Conservation (phyloP, 1,140 invertebrate genomes). For the Hycleus phaleratus region DNA sequence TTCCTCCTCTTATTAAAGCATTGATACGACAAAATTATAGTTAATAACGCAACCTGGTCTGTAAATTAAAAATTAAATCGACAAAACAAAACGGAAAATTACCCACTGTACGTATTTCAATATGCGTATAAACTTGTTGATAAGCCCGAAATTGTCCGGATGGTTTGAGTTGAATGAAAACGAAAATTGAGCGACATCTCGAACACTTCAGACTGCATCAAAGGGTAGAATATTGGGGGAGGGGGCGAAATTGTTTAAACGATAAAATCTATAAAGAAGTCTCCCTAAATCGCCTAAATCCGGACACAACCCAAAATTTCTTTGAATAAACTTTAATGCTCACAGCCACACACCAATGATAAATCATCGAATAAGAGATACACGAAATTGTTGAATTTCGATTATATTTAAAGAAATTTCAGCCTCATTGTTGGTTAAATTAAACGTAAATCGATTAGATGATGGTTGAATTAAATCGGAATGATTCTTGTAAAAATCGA, state of each 20-base stretch:
- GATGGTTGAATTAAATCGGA: neutral
- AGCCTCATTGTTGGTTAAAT: slow-evolving; percentile 28
- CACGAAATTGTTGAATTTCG: slow-evolving; percentile 10
- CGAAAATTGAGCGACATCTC: slow-evolving; percentile 10
- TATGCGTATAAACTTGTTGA: slow-evolving; percentile 5
- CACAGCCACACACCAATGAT: slow-evolving; percentile 38
- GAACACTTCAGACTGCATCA: slow-evolving; percentile 23
- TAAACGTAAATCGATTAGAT: no score
- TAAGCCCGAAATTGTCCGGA: slow-evolving; percentile 6
- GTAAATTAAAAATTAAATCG: no score
- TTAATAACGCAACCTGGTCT: no score
- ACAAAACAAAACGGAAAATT: no score
- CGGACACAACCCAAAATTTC: slow-evolving; percentile 27
- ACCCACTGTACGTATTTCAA: slow-evolving; percentile 8
- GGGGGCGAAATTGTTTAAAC: no score
- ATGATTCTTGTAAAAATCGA: slow-evolving; percentile 15
- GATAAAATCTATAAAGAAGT: slow-evolving; percentile 6
- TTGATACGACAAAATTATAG: neutral
- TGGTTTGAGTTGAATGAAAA: slow-evolving; percentile 7
- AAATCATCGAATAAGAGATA: no score
- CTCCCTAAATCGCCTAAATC: slow-evolving; percentile 20
- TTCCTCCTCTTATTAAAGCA: slow-evolving; percentile 1
- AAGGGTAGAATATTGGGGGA: no score
- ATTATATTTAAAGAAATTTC: slow-evolving; percentile 22
- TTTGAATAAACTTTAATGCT: slow-evolving; percentile 23